Evolutionary conservation across 2,888 invertebrate genomes (phyloP).

Genomic region (Marronus borbonicus): DNA sequence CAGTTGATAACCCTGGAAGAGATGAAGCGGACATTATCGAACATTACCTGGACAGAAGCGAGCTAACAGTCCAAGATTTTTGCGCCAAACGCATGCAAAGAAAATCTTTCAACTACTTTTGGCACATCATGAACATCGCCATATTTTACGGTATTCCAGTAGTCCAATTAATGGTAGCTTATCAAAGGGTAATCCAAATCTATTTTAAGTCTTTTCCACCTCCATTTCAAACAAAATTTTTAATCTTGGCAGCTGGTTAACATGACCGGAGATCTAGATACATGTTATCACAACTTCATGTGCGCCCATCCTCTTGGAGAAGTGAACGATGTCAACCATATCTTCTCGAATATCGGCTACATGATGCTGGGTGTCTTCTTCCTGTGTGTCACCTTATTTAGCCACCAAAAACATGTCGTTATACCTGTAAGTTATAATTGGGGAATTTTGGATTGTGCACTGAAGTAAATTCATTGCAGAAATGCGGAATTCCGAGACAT

Average conservation of each 20-base stretch:
- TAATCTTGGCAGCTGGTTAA: conserved; percentile 76
- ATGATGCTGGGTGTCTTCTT: conserved; percentile 85
- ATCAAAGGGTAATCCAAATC: conserved; percentile 76
- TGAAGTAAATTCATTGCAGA: conserved; percentile 64
- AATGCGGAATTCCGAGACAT: conserved; percentile 82
- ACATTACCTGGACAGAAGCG: conserved; percentile 44
- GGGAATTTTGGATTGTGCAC: background rate
- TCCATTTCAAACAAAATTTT: too few relatives aligned
- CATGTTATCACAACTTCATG: conserved; percentile 92
- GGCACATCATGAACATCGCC: conserved; percentile 84
- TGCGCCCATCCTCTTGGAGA: conserved; percentile 85
- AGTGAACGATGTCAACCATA: conserved; percentile 88
- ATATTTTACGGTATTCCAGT: conserved; percentile 91
- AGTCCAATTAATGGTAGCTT: conserved; percentile 85
- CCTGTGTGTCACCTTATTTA: conserved; percentile 78
- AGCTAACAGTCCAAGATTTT: conserved; percentile 54
- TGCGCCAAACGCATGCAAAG: conserved; percentile 70
- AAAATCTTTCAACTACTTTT: conserved; percentile 80
- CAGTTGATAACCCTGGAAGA: conserved; percentile 4
- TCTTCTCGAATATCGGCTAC: conserved; percentile 89
- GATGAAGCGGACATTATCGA: conserved; percentile 25
- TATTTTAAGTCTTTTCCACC: background rate
- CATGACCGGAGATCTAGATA: conserved; percentile 86
- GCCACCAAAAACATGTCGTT: conserved; percentile 64
- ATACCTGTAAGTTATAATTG: conserved; percentile 41